A percentile compares a stretch with the other conserved stretches of the same genome.
Evolutionary conservation across 92 coral and sea anemone genomes (phyloP).

Genomic region (Palythoa grandiflora): DNA sequence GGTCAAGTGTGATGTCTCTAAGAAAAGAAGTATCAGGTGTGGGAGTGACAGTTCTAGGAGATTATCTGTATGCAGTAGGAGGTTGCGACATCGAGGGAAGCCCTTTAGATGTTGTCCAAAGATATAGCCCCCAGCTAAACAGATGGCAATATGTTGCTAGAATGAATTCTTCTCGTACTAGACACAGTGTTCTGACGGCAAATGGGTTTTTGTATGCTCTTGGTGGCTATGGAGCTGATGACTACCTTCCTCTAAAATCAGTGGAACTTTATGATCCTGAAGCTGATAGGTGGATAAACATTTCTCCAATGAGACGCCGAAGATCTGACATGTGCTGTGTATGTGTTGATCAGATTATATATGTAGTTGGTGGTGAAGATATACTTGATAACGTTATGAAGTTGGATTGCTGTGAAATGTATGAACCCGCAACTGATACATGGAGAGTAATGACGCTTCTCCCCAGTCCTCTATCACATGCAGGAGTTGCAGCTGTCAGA

Average conservation of each 20-base stretch:
- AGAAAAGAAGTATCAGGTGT: conserved; percentile 78
- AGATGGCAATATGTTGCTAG: conserved; percentile 76
- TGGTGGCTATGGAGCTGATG: conserved; percentile 87
- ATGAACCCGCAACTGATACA: conserved; percentile 60
- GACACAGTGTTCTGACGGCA: conserved; percentile 72
- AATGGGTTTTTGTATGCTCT: conserved; percentile 65
- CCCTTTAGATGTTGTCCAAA: conserved; percentile 74
- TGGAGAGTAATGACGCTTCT: conserved; percentile 75
- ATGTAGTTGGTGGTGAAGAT: conserved; percentile 85
- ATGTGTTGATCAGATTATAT: conserved; percentile 57
- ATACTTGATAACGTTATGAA: conserved; percentile 63
- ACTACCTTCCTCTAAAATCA: conserved; percentile 69
- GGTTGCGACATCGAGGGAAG: conserved; percentile 75
- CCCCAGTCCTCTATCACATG: conserved; percentile 75
- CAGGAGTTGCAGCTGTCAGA: conserved; percentile 67
- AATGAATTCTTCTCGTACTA: conserved; percentile 77
- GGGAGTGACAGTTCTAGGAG: conserved; percentile 76
- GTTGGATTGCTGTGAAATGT: conserved; percentile 82
- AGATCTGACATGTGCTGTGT: conserved; percentile 75
- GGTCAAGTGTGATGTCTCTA: conserved; percentile 81
- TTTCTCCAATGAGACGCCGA: conserved; percentile 77
- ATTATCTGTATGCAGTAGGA: conserved; percentile 79
- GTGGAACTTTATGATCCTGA: conserved; percentile 74
- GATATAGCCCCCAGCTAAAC: conserved; percentile 76
- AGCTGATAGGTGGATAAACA: conserved; percentile 66